These are phyloP conservation scores for Poeciliopsis occidentalis DNA, from an alignment of 2,113 vertebrate genomes.

Conservation along the genomic window DNA sequence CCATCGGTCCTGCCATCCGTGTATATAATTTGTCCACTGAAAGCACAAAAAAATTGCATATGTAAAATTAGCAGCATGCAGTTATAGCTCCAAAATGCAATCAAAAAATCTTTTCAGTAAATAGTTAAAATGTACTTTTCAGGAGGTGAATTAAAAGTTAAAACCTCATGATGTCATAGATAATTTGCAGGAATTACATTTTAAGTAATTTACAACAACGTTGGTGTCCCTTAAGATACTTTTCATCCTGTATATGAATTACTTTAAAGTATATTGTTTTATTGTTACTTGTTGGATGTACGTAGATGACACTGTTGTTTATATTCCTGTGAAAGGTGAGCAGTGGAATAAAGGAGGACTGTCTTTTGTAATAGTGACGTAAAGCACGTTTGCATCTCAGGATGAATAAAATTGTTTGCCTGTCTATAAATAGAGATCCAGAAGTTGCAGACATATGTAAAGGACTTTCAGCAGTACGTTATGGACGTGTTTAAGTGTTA, in stretches of 20 bases:
- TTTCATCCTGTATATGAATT: background rate
- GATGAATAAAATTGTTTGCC: background rate
- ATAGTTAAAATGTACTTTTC: background rate
- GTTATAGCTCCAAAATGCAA: background rate
- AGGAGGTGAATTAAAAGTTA: background rate
- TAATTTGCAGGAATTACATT: background rate
- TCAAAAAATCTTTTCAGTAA: background rate
- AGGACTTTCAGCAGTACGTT: too few species aligned
- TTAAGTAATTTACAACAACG: background rate
- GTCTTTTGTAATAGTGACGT: background rate
- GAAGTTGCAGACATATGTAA: background rate
- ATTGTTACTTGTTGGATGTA: background rate
- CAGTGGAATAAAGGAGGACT: background rate
- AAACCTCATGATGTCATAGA: background rate
- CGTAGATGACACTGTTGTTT: background rate
- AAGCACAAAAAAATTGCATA: constrained; percentile 31
- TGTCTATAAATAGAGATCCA: background rate
- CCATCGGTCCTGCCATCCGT: constrained; percentile 99
- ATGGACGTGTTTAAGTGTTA: too few species aligned
- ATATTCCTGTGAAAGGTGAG: too few species aligned
- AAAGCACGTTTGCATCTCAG: background rate
- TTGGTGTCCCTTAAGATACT: background rate
- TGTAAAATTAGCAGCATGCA: background rate
- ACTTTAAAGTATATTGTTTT: background rate
- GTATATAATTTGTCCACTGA: constrained; percentile 99